Percentiles rank a stretch among this genome's conserved stretches.
Conservation (phyloP, 2,888 invertebrate genomes). For the Apamea crenata region DNA sequence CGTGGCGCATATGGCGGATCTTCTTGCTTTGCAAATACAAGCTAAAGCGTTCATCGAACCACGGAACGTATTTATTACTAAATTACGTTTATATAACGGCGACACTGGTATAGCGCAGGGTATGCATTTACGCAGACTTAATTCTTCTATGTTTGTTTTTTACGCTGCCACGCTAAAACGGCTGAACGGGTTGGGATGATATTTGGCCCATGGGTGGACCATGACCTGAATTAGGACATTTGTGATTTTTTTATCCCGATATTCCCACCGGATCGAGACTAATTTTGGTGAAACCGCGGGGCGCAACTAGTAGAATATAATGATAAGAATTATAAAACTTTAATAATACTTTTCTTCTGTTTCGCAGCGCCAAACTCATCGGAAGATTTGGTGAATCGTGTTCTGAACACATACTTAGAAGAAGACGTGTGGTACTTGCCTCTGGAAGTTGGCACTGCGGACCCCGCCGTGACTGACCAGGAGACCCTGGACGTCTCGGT, state of each 20-base stretch:
- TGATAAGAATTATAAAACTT: not conserved
- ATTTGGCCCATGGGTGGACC: not conserved
- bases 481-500: constrained; percentile 81
- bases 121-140: not conserved
- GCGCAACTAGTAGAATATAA: not conserved
- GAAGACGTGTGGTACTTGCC: constrained; percentile 89
- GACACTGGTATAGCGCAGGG: not conserved
- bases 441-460: constrained; percentile 76
- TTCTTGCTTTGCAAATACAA: not conserved
- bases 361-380: constrained; percentile 75
- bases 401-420: constrained; percentile 86
- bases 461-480: constrained; percentile 67
- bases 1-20: not conserved
- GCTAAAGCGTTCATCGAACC: not conserved
- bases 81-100: not conserved
- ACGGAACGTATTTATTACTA: not conserved
- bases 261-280: not conserved
- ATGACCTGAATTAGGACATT: not conserved
- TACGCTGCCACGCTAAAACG: not conserved
- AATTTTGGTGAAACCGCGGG: not conserved
- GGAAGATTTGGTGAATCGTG: constrained; percentile 73
- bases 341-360: not conserved
- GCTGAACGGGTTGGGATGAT: not conserved
- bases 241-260: too few relatives aligned
- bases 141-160: too few relatives aligned